Base-by-base conservation (phyloP, 1,140 invertebrate genomes). In the Drosophila sproati region DNA sequence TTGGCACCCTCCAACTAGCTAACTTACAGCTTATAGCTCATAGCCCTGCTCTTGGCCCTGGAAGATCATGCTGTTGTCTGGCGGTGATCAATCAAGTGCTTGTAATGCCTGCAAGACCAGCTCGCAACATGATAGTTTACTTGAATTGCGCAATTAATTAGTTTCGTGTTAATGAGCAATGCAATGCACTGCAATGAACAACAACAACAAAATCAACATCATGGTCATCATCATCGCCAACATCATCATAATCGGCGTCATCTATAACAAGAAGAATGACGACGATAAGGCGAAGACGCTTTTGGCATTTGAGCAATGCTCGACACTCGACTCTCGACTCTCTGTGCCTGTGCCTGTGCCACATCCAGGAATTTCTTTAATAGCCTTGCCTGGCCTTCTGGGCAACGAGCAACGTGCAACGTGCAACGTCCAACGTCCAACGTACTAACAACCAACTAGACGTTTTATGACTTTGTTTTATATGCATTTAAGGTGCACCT, bases 121-220 rank as follows among this genome's bases (percentile, higher is more conserved):
- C 67, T 82, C 62, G 85, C 80, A 63, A 80, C 79, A 80, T 78
- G 83, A 89, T 88, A 88, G 83, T 88, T 88, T 88, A 88, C 80
- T 75, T 89, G 83, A 88, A 88, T 87, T 78, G 83, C 67, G 80
- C 83, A 88, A 88, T 88, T 88, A 88, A 88, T 88, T 89, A 88
- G 83, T 83, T 89, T 88, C 83, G 83, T 88, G 83, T 88, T 88
- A 88, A 88, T 88, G 83, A 88, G 83, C 85, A 88, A 88, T 88
- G 83, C 83, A 83, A 78, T 83, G 80, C 83, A 70, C 82, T 62
- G 56, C 82, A 76, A 56, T 78, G 72, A 54, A 20, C 55, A 62
- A 20, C 52, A 54, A 3, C 51, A 20, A 12, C 51, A 37, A 37
- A n/a, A 31, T 62, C 48, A 35, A 43, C n/a, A 31, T 59, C 70